These are phyloP conservation scores for Dendronephthya gigantea DNA, from an alignment of 64 coral and sea anemone species.

Conservation along the genomic window DNA sequence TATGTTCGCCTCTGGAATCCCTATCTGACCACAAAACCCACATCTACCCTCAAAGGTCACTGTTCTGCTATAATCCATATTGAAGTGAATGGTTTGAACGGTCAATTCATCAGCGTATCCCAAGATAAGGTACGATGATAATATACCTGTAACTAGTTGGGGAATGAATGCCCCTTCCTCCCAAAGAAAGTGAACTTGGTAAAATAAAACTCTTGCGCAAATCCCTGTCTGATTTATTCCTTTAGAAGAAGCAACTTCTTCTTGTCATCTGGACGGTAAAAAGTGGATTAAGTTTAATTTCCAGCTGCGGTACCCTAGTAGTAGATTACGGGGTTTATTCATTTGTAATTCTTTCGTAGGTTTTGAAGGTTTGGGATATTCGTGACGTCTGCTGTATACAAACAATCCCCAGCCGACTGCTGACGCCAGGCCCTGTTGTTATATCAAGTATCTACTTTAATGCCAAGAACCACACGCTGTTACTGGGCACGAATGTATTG, in stretches of 20 bases:
- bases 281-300: too few relatives aligned
- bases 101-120: slow-evolving; percentile 85
- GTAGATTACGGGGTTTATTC: not conserved
- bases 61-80: slow-evolving; percentile 73
- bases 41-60: slow-evolving; percentile 78
- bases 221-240: too few relatives aligned
- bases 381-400: slow-evolving; percentile 92
- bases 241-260: too few relatives aligned
- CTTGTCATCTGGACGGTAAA: too few relatives aligned
- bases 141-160: too few relatives aligned
- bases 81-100: slow-evolving; percentile 70
- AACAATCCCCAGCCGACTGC: slow-evolving; percentile 59
- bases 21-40: slow-evolving; percentile 73
- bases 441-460: slow-evolving; percentile 83
- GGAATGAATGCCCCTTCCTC: too few relatives aligned
- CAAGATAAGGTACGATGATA: slow-evolving; percentile 65
- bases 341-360: slow-evolving; percentile 1
- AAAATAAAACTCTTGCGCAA: too few relatives aligned
- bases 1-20: slow-evolving; percentile 94
- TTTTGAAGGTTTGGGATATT: slow-evolving; percentile 98
- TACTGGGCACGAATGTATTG: slow-evolving; percentile 69
- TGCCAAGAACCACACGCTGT: slow-evolving; percentile 58
- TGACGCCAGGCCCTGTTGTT: slow-evolving; percentile 73
- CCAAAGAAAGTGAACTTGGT: too few relatives aligned
- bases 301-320: too few relatives aligned